These are phyloP conservation scores for Chiroxiphia lanceolata DNA, from an alignment of 2,797 vertebrate genomes.

Conservation along the genomic window DNA sequence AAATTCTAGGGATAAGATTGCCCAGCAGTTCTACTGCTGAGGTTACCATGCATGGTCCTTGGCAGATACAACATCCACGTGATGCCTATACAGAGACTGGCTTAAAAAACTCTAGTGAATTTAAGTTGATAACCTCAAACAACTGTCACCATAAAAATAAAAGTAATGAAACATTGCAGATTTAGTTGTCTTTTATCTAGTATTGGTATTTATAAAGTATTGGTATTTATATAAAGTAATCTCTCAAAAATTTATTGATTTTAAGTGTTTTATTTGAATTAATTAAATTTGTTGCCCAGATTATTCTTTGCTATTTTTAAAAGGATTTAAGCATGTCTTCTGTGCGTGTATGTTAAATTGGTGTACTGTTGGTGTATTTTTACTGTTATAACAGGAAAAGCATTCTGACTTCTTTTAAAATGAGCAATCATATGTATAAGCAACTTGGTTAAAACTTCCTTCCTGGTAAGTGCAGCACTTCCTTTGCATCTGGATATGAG, in stretches of 20 bases:
- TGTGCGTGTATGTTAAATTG: background rate
- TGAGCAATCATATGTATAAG: conserved; percentile 78
- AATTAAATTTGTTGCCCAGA: background rate
- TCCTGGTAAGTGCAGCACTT: conserved; percentile 82
- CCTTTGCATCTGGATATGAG: conserved; percentile 79
- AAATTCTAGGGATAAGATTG: background rate
- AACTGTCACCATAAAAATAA: background rate
- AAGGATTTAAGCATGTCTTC: background rate
- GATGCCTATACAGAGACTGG: background rate
- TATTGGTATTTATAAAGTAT: background rate
- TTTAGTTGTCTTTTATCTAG: background rate
- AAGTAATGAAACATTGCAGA: background rate
- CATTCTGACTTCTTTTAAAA: conserved; percentile 75
- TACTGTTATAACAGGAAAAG: conserved; percentile 75
- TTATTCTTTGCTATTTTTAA: background rate
- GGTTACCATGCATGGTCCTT: background rate
- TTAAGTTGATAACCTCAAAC: background rate
- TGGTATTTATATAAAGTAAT: background rate
- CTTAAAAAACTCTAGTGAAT: background rate
- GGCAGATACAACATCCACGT: background rate
- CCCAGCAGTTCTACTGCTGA: background rate
- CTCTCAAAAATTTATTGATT: background rate
- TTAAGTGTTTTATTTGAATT: background rate
- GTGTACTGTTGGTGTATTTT: conserved; percentile 22
- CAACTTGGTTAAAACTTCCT: conserved; percentile 83